phyloP scores from a whole-genome alignment of 2,888 invertebrate genomes.

The Tinea trinotella region DNA sequence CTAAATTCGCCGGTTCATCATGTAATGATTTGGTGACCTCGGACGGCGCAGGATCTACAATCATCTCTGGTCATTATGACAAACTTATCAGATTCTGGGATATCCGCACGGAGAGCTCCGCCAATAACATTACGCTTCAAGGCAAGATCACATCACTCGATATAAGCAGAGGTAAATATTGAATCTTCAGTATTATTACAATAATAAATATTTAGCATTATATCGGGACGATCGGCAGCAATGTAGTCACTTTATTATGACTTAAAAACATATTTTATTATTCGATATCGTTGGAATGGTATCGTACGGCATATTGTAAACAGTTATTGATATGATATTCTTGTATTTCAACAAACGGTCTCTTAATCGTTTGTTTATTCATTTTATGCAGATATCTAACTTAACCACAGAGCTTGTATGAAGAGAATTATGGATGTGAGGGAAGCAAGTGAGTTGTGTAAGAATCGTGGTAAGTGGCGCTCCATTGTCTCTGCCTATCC shows the following conservation, averaged over 20 bases:
- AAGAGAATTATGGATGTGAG: no score
- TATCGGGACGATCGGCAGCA: background rate
- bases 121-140: constrained; percentile 89
- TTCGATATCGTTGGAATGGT: background rate
- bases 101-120: constrained; percentile 86
- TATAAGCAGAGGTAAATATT: constrained; percentile 83
- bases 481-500: no score
- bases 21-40: constrained; percentile 97
- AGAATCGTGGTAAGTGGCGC: no score
- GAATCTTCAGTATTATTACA: background rate
- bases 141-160: constrained; percentile 97
- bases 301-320: background rate
- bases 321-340: no score
- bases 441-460: no score
- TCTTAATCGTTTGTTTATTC: no score
- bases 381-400: no score
- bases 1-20: constrained; percentile 96
- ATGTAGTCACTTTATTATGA: background rate
- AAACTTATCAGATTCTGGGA: constrained; percentile 98
- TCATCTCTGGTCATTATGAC: constrained; percentile 98
- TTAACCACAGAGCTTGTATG: no score
- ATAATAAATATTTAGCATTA: background rate
- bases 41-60: constrained; percentile 87
- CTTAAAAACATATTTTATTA: background rate
- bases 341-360: no score